Base-by-base conservation (phyloP, 2,113 vertebrate species). In the Melospiza melodia region DNA sequence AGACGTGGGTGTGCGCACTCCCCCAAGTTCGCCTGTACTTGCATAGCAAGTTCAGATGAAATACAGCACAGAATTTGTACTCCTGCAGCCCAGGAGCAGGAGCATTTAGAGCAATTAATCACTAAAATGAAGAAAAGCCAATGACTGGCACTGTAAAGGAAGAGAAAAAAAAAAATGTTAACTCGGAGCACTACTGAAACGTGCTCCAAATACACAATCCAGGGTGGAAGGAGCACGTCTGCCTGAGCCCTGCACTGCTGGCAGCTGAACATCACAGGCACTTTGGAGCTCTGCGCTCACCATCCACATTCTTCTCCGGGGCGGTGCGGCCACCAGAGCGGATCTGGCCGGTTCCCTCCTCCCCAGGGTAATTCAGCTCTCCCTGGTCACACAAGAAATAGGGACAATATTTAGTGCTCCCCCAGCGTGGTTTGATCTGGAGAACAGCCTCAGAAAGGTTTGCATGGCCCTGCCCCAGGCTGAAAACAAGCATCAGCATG, bases 31-130 rank as follows among this genome's bases (percentile, higher is more conserved):
- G 62, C 95, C 52, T 90, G 79, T 90, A 95, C 89, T 96, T 89
- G 89, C 93, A 90, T 84, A 66, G 90, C 89, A 71, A 95, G 94
- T 95, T 94, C 93, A 95, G 86, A 92, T 94, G 94, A 97, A 96
- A 97, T 76, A 82, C 87, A 85, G 89, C 84, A 72, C 91, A 87
- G 84, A 94, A 93, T 94, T 75, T 87, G 94, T 95, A 90, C 92
- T 96, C 94, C 82, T 3, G 95, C 90, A 89, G 89, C 82, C 93
- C 93, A 92, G 94, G 87, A 93, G 93, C 96, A 96, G 93, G 96
- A 97, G 96, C 96, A 97, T 97, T 97, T 84, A 82, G 95, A 91
- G 97, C 94, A 98, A 98, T 98, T 98, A 98, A 98, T 98, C 98
- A 97, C 73, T 89, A 89, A 97, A 97, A 98, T 92, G 96, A 97